phyloP scores from a whole-genome alignment of 2,797 vertebrate species.

The Babyrousa celebensis region DNA sequence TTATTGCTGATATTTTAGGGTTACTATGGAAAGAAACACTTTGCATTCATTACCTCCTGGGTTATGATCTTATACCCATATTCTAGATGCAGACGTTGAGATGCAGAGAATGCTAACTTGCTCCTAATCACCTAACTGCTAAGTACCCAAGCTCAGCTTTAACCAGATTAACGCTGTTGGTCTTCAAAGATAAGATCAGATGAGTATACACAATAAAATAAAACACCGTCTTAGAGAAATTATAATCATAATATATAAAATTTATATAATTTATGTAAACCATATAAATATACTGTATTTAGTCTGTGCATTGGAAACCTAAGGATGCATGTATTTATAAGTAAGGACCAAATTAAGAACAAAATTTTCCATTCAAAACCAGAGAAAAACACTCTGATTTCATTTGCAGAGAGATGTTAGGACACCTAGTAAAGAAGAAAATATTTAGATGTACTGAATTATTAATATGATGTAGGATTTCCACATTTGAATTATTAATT shows the following conservation, averaged over 20 bases:
- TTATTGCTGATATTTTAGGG: neutral
- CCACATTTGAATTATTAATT: slow-evolving; percentile 77
- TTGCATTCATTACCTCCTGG: neutral
- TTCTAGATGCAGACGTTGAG: slow-evolving; percentile 43
- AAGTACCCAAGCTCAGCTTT: neutral
- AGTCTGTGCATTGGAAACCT: neutral
- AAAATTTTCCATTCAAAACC: slow-evolving; percentile 4
- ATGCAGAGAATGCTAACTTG: slow-evolving; percentile 26
- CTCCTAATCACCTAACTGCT: neutral
- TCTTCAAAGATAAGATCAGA: neutral
- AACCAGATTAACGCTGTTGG: neutral
- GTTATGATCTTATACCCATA: neutral
- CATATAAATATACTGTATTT: neutral
- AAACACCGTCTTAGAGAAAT: slow-evolving; percentile 6
- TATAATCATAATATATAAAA: neutral
- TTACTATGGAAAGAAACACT: slow-evolving; percentile 33
- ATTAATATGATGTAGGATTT: slow-evolving; percentile 72
- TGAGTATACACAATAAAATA: neutral
- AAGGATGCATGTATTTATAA: neutral
- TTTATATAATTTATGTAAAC: too few relatives aligned
- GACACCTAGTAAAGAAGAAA: slow-evolving; percentile 57
- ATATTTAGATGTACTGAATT: slow-evolving; percentile 72
- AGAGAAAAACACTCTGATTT: slow-evolving; percentile 44
- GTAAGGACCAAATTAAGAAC: slow-evolving; percentile 13
- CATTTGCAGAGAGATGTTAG: slow-evolving; percentile 49